Base-by-base conservation (phyloP, 2,888 invertebrate genomes). In the Xestia xanthographa region DNA sequence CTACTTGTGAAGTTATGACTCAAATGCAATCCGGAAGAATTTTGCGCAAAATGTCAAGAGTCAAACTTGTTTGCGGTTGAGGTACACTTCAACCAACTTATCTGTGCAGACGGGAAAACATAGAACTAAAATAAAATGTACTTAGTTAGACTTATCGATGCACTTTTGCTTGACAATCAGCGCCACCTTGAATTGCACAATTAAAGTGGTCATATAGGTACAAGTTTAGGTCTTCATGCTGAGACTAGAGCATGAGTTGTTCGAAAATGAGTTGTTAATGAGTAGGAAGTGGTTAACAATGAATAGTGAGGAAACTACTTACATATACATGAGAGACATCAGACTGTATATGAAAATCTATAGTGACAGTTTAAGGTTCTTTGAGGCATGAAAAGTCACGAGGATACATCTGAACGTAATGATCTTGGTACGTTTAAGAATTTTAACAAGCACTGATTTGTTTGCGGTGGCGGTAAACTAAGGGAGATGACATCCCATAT, bases 1-100 rank as follows among this genome's bases (percentile, higher is more conserved):
- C 80, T 81, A 65, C 66, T 67, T 70, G 73, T 63, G 77, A 80
- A 81, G 81, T 70, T 82, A 69, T 70, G 79, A 82, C 76, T 84
- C 81, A 72, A 76, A 79, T 66, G 26, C 45, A 58, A 50, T 50
- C 71, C 81, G 82, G 76, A 84, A 80, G 71, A 84, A 72, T 70
- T 69, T 83, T 66, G 60, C 60, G n/a, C 75, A 66, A 84, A 84
- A 82, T 72, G 72, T 69, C 84, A 82, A 69, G 50, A 69, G 82
- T 84, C 80, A 72, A 68, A 43, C 66, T 66, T 76, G 79, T 76
- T 66, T 45, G 84, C 41, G 48, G 56, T 50, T 26, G 26, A n/a
- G n/a, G 9, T 56, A n/a, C n/a, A n/a, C n/a, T n/a, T n/a, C n/a
- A n/a, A n/a, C n/a, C n/a, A n/a, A n/a, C n/a, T n/a, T n/a, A n/a